phyloP scores from a whole-genome alignment of 2,888 invertebrate species.

The Patella pellucida region DNA sequence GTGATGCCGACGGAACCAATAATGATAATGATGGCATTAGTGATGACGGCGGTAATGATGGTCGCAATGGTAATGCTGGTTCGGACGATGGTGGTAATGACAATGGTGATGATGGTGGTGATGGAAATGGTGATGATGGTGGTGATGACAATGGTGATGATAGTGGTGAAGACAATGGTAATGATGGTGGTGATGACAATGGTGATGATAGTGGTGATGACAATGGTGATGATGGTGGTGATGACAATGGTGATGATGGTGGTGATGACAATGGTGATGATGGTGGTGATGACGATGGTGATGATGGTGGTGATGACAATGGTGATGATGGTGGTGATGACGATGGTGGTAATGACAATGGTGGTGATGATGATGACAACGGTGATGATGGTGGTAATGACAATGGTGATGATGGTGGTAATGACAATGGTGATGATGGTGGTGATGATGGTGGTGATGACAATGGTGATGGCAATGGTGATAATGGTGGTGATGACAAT shows the following conservation, averaged over 20 bases:
- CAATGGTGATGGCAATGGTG: neutral
- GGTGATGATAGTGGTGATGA: conserved; percentile 4
- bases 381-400: neutral
- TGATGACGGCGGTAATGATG: neutral
- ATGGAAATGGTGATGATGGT: no score
- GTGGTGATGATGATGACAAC: neutral
- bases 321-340: neutral
- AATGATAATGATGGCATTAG: conserved; percentile 16
- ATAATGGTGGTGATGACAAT: neutral
- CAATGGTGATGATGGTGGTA: neutral
- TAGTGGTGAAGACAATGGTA: neutral
- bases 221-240: neutral
- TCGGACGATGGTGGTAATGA: neutral
- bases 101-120: neutral
- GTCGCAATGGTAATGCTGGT: no score
- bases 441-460: neutral
- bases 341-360: neutral
- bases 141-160: neutral
- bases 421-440: neutral
- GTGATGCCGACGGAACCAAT: conserved; percentile 1
- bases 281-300: no score
- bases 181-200: neutral
- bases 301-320: neutral
- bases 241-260: no score
- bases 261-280: no score